A percentile compares a stretch with the other conserved stretches of the same genome.
Conservation (phyloP, 2,113 vertebrate genomes). For the Lethenteron reissneri region DNA sequence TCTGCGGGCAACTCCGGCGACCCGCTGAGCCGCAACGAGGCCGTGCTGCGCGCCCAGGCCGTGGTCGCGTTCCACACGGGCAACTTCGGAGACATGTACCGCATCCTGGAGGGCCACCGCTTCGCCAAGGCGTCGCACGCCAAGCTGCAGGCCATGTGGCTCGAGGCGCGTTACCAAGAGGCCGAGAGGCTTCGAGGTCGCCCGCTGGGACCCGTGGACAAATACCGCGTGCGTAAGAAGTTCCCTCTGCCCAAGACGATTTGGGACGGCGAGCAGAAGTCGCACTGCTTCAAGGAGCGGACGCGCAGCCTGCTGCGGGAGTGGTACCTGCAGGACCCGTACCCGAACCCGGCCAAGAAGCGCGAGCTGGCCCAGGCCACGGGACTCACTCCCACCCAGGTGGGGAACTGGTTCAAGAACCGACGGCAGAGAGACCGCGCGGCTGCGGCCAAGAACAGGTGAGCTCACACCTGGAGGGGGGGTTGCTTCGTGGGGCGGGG, state of each 20-base stretch:
- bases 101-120: slow-evolving; percentile 33
- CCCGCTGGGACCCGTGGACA: slow-evolving; percentile 35
- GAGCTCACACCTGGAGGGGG: neutral
- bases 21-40: slow-evolving; percentile 33
- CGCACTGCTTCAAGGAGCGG: slow-evolving; percentile 35
- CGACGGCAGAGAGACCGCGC: neutral
- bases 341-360: neutral
- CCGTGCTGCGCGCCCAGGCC: slow-evolving; percentile 34
- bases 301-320: neutral
- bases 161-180: slow-evolving; percentile 39
- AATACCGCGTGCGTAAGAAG: slow-evolving; percentile 45
- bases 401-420: slow-evolving; percentile 4
- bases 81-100: slow-evolving; percentile 36
- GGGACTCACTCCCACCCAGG: neutral
- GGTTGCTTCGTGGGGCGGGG: neutral
- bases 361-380: neutral
- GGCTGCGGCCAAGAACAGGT: slow-evolving; percentile 4
- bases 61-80: slow-evolving; percentile 37
- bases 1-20: slow-evolving; percentile 24
- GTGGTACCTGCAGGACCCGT: slow-evolving; percentile 4
- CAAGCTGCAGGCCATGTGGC: slow-evolving; percentile 39
- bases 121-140: slow-evolving; percentile 38
- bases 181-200: slow-evolving; percentile 34
- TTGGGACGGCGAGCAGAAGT: slow-evolving; percentile 46
- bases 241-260: slow-evolving; percentile 39